Evolutionary conservation across 2,888 invertebrate genomes (phyloP), one percentile per base, ranked within the genome.

Genomic region (Pachycephus smyrnensis): DNA sequence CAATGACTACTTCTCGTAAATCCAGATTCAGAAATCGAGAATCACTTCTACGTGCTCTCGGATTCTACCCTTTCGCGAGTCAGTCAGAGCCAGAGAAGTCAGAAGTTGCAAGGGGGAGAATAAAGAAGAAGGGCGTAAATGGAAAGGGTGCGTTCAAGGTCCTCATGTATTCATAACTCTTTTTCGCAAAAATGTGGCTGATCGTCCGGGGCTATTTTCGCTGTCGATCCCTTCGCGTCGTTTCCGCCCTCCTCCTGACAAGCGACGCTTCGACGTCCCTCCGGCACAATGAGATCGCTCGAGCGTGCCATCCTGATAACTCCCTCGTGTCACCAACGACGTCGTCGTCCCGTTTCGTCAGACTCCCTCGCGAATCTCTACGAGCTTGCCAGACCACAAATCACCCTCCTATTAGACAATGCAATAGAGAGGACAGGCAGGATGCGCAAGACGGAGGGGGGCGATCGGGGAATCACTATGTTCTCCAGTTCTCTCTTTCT

Each of bases 251-350:
- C 78, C 78, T 76, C 75, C 77, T 76, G 78, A 55, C 77, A 76
- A 76, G 76, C 82, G 77, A 80, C 79, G 82, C 80, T 80, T 80
- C 79, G 75, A 80, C 80, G 77, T 76, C 76, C 73, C 80, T 80
- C 73, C 77, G 77, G 76, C 82, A 88, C 88, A 89, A 88, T 88
- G 84, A 85, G 80, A 82, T 85, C 86, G 84, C 77, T 87, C 84
- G 83, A 86, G 87, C 88, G 88, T 86, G 83, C 82, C 86, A 82
- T 84, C 83, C 86, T 79, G 88, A 87, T 87, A 87, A 87, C 86
- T 85, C 83, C 82, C 84, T 80, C 85, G 84, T 86, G 86, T 87
- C 88, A 80, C 78, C 78, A 75, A 78, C 81, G 78, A 77, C 78
- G 82, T 83, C 82, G 80, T 82, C 77, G 23, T 55, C 55, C 55